Evolutionary conservation across 2,797 vertebrate genomes (phyloP).

Genomic region (Tolypeutes matacus): DNA sequence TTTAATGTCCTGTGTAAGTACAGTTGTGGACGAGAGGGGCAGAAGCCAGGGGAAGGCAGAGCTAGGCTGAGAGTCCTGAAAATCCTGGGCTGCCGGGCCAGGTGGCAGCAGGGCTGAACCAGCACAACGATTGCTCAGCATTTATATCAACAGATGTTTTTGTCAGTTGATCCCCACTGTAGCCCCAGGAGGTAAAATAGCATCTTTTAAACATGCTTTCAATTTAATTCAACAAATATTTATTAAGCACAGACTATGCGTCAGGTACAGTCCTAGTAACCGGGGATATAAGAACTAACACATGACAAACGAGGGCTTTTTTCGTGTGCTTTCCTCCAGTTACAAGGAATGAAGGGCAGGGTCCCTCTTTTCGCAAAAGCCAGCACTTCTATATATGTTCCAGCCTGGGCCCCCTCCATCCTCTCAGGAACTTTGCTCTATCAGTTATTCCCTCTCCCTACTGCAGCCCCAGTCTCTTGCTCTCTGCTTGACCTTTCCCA

Average conservation of each 20-base stretch:
- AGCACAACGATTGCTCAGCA: accelerated
- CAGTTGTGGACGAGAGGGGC: conserved; percentile 41
- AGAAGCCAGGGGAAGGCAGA: conserved; percentile 51
- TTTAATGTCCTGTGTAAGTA: conserved; percentile 76
- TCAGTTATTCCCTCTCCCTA: neutral
- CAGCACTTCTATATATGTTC: neutral
- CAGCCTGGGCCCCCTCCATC: too few species aligned
- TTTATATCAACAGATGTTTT: neutral
- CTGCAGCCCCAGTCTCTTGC: neutral
- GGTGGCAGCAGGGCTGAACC: accelerated
- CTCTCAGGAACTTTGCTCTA: neutral
- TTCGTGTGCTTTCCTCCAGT: neutral
- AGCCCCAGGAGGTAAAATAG: neutral
- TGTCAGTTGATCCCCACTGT: neutral
- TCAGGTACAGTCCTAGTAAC: neutral
- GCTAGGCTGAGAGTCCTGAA: neutral
- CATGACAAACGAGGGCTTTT: neutral
- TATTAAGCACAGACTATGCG: neutral
- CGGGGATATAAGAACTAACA: neutral
- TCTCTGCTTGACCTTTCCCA: neutral
- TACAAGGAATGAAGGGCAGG: neutral
- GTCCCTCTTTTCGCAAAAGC: neutral
- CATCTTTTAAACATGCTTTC: neutral
- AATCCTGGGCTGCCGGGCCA: accelerated
- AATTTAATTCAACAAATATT: neutral